Conservation (phyloP, 2,797 vertebrate genomes). For the Tinamus major region DNA sequence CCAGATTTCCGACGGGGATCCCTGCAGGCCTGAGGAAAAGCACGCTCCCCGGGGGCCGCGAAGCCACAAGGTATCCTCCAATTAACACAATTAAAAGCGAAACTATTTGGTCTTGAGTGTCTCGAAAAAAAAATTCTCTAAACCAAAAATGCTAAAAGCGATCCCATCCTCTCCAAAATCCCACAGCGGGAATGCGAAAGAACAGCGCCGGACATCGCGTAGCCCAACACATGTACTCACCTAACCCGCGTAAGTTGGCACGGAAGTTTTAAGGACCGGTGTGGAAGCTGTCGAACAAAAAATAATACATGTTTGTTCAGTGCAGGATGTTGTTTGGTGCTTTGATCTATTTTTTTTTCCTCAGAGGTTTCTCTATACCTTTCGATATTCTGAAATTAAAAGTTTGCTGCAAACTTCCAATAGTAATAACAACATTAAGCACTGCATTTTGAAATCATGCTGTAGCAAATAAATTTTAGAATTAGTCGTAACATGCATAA, state of each 20-base stretch:
- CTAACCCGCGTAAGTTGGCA: neutral
- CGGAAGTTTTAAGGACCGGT: neutral
- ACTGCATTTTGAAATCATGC: slow-evolving; percentile 32
- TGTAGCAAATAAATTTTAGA: slow-evolving; percentile 45
- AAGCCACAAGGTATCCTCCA: neutral
- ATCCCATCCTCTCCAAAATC: neutral
- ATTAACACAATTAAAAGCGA: neutral
- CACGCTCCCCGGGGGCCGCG: neutral
- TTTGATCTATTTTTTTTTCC: slow-evolving; percentile 39
- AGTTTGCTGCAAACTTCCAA: slow-evolving; percentile 74
- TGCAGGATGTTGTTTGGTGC: slow-evolving; percentile 30
- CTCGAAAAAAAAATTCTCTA: neutral
- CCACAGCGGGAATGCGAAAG: neutral
- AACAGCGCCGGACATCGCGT: neutral
- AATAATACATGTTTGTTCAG: neutral
- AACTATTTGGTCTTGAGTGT: slow-evolving; percentile 13
- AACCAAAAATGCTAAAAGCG: neutral
- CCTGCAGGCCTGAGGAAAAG: neutral
- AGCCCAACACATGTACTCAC: neutral
- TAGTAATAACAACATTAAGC: slow-evolving; percentile 38
- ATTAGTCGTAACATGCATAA: neutral
- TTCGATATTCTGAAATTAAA: slow-evolving; percentile 66
- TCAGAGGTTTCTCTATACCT: slow-evolving; percentile 48
- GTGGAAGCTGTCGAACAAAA: neutral
- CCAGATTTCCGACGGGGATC: neutral